Evolutionary conservation across 2,888 invertebrate species (phyloP).

Genomic region (Saturnia pavonia): DNA sequence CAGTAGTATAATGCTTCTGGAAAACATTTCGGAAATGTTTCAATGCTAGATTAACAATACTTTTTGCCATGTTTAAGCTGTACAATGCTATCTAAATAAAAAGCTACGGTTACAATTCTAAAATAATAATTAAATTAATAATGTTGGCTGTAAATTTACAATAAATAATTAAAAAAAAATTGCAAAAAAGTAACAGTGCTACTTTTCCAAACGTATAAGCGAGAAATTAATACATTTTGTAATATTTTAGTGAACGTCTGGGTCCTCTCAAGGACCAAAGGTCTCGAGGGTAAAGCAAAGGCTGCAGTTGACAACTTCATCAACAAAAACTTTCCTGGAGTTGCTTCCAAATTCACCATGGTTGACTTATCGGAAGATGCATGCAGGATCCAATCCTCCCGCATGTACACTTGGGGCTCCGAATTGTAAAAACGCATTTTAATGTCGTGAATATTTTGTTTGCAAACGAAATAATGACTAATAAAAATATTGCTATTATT

Average conservation of each 20-base stretch:
- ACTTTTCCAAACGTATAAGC: neutral
- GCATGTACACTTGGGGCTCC: constrained; percentile 38
- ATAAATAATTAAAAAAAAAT: too few species aligned
- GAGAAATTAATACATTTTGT: constrained; percentile 6
- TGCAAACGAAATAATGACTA: neutral
- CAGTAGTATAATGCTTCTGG: too few species aligned
- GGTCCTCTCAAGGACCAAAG: constrained; percentile 62
- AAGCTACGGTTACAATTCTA: too few species aligned
- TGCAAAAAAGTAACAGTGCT: neutral
- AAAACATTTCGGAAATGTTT: too few species aligned
- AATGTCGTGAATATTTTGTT: neutral
- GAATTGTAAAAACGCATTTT: neutral
- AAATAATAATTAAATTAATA: too few species aligned
- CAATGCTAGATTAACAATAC: too few species aligned
- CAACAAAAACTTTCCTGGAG: constrained; percentile 51
- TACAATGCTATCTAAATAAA: too few species aligned
- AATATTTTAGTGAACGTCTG: constrained; percentile 59
- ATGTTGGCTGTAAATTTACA: too few species aligned
- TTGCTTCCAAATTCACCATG: constrained; percentile 52
- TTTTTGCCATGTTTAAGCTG: too few species aligned
- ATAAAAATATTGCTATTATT: neutral
- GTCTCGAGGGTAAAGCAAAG: constrained; percentile 60
- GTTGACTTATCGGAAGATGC: constrained; percentile 64
- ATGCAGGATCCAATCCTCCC: constrained; percentile 58
- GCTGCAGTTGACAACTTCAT: constrained; percentile 58